Evolutionary conservation across 92 coral and sea anemone species (phyloP).

Genomic region (Epizoanthus ramosus): DNA sequence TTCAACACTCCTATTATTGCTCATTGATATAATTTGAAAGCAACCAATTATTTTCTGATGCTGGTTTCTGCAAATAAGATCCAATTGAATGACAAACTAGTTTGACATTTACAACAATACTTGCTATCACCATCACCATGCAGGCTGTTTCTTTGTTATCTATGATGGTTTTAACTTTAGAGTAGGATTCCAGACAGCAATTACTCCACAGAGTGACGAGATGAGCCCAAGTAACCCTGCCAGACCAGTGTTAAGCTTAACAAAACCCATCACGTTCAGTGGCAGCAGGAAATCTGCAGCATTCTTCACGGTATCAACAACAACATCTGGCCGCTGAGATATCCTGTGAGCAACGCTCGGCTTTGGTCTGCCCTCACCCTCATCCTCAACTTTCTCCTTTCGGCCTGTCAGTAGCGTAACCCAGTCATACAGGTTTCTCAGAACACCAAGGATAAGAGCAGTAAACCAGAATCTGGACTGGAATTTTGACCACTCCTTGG

Average conservation of each 20-base stretch:
- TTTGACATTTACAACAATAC: neutral
- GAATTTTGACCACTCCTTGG: constrained; percentile 95
- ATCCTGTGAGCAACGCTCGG: constrained; percentile 59
- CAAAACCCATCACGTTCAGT: constrained; percentile 88
- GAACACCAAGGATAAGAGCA: constrained; percentile 82
- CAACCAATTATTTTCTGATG: no score
- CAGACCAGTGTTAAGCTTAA: constrained; percentile 82
- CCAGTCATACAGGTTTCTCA: constrained; percentile 88
- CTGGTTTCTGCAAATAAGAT: no score
- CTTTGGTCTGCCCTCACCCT: constrained; percentile 49
- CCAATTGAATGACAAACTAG: no score
- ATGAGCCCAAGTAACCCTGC: constrained; percentile 91
- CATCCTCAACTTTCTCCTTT: constrained; percentile 77
- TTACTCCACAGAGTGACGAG: constrained; percentile 87
- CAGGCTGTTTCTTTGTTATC: neutral
- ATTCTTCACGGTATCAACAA: constrained; percentile 92
- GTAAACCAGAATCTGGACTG: constrained; percentile 92
- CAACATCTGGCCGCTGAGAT: constrained; percentile 84
- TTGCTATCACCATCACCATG: no score
- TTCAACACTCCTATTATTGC: no score
- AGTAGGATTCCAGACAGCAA: constrained; percentile 84
- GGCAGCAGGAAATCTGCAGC: constrained; percentile 93
- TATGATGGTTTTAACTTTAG: constrained; percentile 89
- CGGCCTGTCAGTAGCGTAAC: constrained; percentile 58
- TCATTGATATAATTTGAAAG: no score